Percentiles rank a stretch among this genome's conserved stretches.
Conservation (phyloP, 2,113 vertebrate species). For the Accipiter virgatus region DNA sequence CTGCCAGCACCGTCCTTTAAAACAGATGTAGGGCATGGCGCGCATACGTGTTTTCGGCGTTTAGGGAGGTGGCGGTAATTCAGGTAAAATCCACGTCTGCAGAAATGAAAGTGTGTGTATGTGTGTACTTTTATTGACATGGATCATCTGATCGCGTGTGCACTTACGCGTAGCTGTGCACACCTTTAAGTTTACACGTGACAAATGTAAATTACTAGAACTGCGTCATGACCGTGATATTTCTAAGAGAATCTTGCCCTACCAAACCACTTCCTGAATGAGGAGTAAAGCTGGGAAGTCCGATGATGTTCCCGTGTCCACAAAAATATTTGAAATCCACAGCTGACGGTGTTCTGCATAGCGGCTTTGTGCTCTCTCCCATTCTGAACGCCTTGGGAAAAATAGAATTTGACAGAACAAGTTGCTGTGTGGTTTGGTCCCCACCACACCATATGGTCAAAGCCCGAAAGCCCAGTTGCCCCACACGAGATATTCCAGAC, state of each 20-base stretch:
- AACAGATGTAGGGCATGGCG: rapidly evolving
- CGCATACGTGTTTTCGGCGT: rapidly evolving
- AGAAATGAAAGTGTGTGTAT: rapidly evolving
- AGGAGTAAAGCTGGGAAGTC: neutral
- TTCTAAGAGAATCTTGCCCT: neutral
- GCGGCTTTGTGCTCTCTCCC: neutral
- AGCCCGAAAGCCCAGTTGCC: neutral
- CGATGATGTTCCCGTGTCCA: neutral
- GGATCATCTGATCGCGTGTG: neutral
- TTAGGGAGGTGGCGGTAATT: neutral
- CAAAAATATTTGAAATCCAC: neutral
- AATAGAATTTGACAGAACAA: neutral
- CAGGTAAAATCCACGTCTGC: neutral
- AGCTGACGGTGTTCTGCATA: neutral
- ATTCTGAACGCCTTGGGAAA: neutral
- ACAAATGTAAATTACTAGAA: neutral
- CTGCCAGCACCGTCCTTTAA: rapidly evolving
- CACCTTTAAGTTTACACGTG: neutral
- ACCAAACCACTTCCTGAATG: neutral
- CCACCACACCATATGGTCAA: rapidly evolving
- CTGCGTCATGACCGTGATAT: rapidly evolving
- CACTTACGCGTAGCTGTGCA: rapidly evolving
- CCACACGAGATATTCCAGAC: neutral
- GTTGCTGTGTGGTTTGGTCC: neutral
- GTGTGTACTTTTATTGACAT: rapidly evolving